Base-by-base conservation (phyloP, 2,888 invertebrate genomes). In the Macrostomum cliftonense region DNA sequence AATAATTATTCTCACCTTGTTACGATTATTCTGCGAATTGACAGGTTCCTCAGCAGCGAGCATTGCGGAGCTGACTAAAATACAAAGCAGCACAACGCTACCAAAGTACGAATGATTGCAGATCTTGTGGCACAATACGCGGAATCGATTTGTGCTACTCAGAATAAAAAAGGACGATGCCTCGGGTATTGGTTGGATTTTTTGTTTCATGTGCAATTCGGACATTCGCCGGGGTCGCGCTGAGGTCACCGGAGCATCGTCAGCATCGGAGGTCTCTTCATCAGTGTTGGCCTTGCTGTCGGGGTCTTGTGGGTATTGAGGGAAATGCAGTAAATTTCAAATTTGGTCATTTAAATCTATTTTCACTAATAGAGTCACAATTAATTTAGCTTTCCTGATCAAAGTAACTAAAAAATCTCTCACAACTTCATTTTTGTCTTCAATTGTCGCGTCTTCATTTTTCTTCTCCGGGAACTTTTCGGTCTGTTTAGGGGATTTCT, bases 31-130 rank as follows among this genome's bases (percentile, higher is more conserved):
- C 44, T 78, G 76, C 13, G 85, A 78, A 63, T 79, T 76, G 17
- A 95, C 74, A 0, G 97, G 97, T 73, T 99, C 93, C 72, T 99
- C 97, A 52, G 91, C 85, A 16, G 95, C 97, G 71, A 99, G 77
- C 81, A 97, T 86, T 54, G 88, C 89, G 43, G 93, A 93, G 13
- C 95, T 95, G 61, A 99, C 83, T 79, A 99, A 81, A 70, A 97
- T 97, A 74, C 95, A 97, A 43, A 82, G 83, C 55, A 99, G 76
- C 58, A 99, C 91, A 57, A 91, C 78, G 73, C 99, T 99, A 16
- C 88, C 81, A 68, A 97, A 99, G 63, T 86, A 81, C 54, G 82
- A 80, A 64, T 97, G 95, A 68, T 93, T 93, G 64, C 89, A 87
- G 59, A 95, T 75, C 77, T 82, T 84, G 74, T 97, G 93, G 73